These are phyloP conservation scores for Cheilosia soror DNA, from an alignment of 2,888 invertebrate genomes.

Conservation along the genomic window DNA sequence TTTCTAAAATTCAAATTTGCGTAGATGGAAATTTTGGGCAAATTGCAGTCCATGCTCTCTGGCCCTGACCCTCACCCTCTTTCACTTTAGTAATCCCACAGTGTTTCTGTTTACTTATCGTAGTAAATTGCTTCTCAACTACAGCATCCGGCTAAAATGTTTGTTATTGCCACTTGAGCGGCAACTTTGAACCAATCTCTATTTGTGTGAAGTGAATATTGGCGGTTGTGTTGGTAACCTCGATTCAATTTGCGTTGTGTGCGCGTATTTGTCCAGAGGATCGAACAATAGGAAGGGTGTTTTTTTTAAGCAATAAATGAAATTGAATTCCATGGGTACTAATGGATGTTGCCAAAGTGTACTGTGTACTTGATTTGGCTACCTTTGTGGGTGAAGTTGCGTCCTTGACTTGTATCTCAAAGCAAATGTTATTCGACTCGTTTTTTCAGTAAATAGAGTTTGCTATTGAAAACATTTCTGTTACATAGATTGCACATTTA, in stretches of 20 bases:
- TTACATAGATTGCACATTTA: too few species aligned
- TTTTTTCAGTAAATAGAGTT: too few species aligned
- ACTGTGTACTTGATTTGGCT: too few species aligned
- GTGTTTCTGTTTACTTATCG: constrained; percentile 43
- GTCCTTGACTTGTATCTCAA: too few species aligned
- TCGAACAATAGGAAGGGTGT: too few species aligned
- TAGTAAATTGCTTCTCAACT: constrained; percentile 61
- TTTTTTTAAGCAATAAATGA: too few species aligned
- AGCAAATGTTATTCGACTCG: too few species aligned
- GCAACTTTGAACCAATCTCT: constrained; percentile 62
- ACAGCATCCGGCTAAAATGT: constrained; percentile 61
- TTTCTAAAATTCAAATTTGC: constrained; percentile 61
- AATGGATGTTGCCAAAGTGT: too few species aligned
- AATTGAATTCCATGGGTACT: too few species aligned
- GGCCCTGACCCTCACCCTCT: not conserved
- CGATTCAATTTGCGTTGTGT: constrained; percentile 55
- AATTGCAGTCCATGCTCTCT: constrained; percentile 20
- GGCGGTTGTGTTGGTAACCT: constrained; percentile 71
- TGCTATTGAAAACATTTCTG: too few species aligned
- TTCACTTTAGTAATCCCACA: not conserved
- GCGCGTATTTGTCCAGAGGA: too few species aligned
- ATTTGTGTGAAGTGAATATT: constrained; percentile 42
- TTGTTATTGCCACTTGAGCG: constrained; percentile 73
- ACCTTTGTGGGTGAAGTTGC: too few species aligned
- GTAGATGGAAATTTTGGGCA: constrained; percentile 5